Percentiles rank a stretch among this genome's conserved stretches.
phyloP scores from a whole-genome alignment of 2,888 invertebrate species.

The Mycogona germanica region DNA sequence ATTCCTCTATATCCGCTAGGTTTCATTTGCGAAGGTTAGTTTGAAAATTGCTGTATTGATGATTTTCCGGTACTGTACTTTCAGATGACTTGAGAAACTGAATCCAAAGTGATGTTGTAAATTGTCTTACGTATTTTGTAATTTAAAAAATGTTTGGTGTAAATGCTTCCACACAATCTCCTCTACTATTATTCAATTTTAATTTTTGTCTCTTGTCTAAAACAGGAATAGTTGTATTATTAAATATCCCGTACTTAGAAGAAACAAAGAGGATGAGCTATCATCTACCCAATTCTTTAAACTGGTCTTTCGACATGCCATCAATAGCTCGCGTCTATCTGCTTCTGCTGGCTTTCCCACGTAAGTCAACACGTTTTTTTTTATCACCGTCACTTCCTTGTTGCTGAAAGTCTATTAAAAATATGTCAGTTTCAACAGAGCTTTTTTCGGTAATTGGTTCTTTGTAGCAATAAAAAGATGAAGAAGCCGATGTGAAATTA shows the following conservation, averaged over 20 bases:
- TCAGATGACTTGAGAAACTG: conserved; percentile 40
- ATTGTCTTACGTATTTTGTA: not conserved
- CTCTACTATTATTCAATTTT: not conserved
- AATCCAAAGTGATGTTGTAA: conserved; percentile 41
- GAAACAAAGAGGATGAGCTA: conserved; percentile 64
- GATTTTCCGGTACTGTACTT: not conserved
- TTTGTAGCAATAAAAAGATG: too few relatives aligned
- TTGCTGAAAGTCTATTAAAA: too few relatives aligned
- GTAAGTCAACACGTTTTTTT: conserved; percentile 32
- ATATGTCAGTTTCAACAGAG: too few relatives aligned
- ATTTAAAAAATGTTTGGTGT: not conserved
- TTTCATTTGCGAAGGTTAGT: conserved; percentile 63
- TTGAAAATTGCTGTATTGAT: not conserved
- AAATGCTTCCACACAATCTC: too few relatives aligned
- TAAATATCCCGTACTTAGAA: conserved; percentile 81
- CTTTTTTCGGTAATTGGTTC: too few relatives aligned
- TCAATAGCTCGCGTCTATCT: conserved; percentile 63
- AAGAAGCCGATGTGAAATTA: too few relatives aligned
- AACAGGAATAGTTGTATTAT: conserved; percentile 35
- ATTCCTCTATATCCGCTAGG: conserved; percentile 86
- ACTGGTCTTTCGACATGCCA: conserved; percentile 77
- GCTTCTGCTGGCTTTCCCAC: conserved; percentile 59
- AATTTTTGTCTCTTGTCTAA: not conserved
- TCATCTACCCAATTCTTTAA: conserved; percentile 67
- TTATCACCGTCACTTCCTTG: too few relatives aligned